Conservation (phyloP, 2,888 invertebrate species). For the Hemithea aestivaria region DNA sequence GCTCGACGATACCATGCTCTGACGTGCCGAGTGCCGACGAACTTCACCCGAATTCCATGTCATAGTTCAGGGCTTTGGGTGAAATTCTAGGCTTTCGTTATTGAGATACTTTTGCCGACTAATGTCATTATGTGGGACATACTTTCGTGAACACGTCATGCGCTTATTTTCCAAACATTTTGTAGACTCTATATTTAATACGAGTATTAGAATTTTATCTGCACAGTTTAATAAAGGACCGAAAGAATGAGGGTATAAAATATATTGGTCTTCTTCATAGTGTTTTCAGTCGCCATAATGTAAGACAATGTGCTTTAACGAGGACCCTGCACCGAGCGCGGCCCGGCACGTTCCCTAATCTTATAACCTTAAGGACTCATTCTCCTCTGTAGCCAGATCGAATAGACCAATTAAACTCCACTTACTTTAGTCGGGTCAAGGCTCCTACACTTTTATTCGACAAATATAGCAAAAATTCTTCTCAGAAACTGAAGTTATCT, state of each 20-base stretch:
- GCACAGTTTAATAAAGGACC: no score
- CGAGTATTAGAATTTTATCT: no score
- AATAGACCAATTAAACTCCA: constrained; percentile 19
- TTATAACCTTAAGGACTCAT: constrained; percentile 38
- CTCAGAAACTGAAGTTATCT: constrained; percentile 2
- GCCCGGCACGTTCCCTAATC: constrained; percentile 31
- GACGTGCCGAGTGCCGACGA: constrained; percentile 22
- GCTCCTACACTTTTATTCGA: constrained; percentile 8
- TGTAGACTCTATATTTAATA: no score
- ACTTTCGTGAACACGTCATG: no score
- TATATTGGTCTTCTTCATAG: constrained; percentile 2
- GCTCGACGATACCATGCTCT: constrained; percentile 26
- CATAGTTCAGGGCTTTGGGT: constrained; percentile 14
- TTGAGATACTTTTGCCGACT: constrained; percentile 9
- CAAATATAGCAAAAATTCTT: constrained; percentile 8
- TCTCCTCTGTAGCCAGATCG: constrained; percentile 30
- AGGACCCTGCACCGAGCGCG: constrained; percentile 30
- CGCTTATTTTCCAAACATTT: no score
- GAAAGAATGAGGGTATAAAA: no score
- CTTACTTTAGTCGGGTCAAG: constrained; percentile 17
- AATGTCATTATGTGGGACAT: no score
- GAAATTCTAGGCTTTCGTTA: constrained; percentile 15
- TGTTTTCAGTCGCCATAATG: constrained; percentile 36
- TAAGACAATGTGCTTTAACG: constrained; percentile 38
- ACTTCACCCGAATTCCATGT: constrained; percentile 24